Percentiles rank a stretch among this genome's conserved stretches.
Conservation (phyloP, 1,140 invertebrate species). For the Phymorhynchus buccinoides region DNA sequence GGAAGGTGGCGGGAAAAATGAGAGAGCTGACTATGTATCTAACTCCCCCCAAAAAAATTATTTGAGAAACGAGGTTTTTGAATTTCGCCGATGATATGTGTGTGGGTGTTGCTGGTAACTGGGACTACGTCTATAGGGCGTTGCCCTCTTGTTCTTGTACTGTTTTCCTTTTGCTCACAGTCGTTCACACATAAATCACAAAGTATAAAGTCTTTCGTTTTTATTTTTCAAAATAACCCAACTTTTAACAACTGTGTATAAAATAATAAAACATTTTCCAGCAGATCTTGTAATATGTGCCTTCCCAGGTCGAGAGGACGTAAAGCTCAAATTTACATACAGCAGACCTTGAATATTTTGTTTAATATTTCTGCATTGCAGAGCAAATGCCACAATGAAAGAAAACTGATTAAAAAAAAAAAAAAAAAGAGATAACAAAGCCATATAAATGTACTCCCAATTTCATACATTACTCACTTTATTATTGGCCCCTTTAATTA, state of each 20-base stretch:
- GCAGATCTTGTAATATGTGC: too few relatives aligned
- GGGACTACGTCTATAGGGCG: too few relatives aligned
- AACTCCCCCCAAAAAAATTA: neutral
- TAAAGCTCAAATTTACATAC: too few relatives aligned
- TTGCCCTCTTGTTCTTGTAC: too few relatives aligned
- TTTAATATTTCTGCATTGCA: neutral
- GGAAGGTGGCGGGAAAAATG: too few relatives aligned
- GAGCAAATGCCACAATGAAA: neutral
- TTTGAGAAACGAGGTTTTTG: neutral
- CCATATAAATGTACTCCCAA: too few relatives aligned
- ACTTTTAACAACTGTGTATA: neutral
- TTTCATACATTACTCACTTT: too few relatives aligned
- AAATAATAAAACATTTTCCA: neutral
- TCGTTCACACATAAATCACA: neutral
- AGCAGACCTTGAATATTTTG: neutral
- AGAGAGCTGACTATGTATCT: too few relatives aligned
- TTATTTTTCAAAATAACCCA: neutral
- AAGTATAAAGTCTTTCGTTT: neutral
- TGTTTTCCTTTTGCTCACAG: neutral
- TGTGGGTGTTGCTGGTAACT: neutral
- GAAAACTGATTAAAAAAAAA: neutral
- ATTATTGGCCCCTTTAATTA: too few relatives aligned
- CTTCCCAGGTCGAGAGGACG: too few relatives aligned
- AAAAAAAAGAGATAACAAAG: neutral
- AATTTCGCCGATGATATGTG: too few relatives aligned